Evolutionary conservation across 2,888 invertebrate species (phyloP).

Genomic region (Embidobia sp.): DNA sequence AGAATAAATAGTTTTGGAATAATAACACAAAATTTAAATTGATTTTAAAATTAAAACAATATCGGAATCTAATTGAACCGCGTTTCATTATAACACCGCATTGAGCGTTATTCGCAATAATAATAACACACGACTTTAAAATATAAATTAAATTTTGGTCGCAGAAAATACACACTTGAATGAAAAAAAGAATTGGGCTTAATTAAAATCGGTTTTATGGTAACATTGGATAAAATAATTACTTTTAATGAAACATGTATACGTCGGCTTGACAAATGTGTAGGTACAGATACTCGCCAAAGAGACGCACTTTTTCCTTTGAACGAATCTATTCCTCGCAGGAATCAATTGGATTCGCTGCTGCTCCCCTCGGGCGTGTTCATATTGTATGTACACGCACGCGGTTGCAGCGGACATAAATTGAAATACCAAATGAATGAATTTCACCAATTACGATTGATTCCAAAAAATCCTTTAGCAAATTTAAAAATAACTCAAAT

Average conservation of each 20-base stretch:
- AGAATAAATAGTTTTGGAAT: no score
- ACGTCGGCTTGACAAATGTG: conserved; percentile 38
- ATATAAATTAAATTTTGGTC: conserved; percentile 28
- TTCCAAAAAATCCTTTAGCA: conserved; percentile 6
- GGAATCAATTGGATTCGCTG: conserved; percentile 49
- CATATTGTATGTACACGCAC: conserved; percentile 12
- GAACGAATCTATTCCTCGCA: conserved; percentile 43
- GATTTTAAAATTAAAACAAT: no score
- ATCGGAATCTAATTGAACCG: conserved; percentile 12
- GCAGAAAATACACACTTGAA: conserved; percentile 21
- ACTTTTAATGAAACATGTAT: conserved; percentile 39
- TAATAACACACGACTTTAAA: conserved; percentile 27
- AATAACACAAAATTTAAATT: no score
- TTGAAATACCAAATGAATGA: conserved; percentile 16
- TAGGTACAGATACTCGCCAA: conserved; percentile 18
- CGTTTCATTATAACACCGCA: conserved; percentile 12
- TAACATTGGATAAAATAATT: conserved; percentile 29
- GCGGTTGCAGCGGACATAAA: conserved; percentile 10
- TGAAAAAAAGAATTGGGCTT: conserved; percentile 42
- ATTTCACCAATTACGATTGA: conserved; percentile 13
- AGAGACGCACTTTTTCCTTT: conserved; percentile 27
- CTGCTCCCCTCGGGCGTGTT: conserved; percentile 27
- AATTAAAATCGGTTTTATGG: conserved; percentile 33
- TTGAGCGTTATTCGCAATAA: conserved; percentile 11
- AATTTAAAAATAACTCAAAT: conserved; percentile 8